phyloP scores from a whole-genome alignment of 2,113 vertebrate genomes.

The Clarias magur region DNA sequence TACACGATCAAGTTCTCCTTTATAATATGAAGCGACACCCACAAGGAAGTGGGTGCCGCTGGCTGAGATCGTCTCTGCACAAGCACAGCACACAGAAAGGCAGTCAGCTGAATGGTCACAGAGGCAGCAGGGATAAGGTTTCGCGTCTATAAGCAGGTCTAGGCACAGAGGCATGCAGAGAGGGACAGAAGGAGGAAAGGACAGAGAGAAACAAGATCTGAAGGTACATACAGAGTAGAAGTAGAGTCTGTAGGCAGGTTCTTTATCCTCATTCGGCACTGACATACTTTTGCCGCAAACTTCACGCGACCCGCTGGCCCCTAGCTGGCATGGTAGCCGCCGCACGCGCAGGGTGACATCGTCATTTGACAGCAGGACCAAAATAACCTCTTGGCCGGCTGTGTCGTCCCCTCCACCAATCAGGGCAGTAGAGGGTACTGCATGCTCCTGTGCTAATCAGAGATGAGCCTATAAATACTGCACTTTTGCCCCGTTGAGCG shows the following conservation, averaged over 20 bases:
- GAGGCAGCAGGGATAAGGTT: slow-evolving; percentile 63
- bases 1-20: background rate
- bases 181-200: slow-evolving; percentile 41
- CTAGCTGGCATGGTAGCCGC: slow-evolving; percentile 54
- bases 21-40: background rate
- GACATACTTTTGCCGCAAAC: slow-evolving; percentile 71
- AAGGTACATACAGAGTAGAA: slow-evolving; percentile 79
- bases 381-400: slow-evolving; percentile 73
- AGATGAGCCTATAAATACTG: slow-evolving; percentile 23
- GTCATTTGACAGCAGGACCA: slow-evolving; percentile 70
- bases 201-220: slow-evolving; percentile 50
- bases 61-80: slow-evolving; percentile 41
- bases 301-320: slow-evolving; percentile 67
- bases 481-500: slow-evolving; percentile 13
- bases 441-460: slow-evolving; percentile 39
- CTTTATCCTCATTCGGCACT: slow-evolving; percentile 69
- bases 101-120: background rate
- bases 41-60: background rate
- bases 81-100: slow-evolving; percentile 30
- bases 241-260: slow-evolving; percentile 73
- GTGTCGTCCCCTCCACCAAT: slow-evolving; percentile 65
- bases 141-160: slow-evolving; percentile 51
- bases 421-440: slow-evolving; percentile 12
- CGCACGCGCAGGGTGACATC: slow-evolving; percentile 65
- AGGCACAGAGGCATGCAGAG: slow-evolving; percentile 51